A percentile compares a stretch with the other conserved stretches of the same genome.
These are phyloP conservation scores for Eupsittula cactorum DNA, from an alignment of 2,113 vertebrate genomes.

Conservation along the genomic window DNA sequence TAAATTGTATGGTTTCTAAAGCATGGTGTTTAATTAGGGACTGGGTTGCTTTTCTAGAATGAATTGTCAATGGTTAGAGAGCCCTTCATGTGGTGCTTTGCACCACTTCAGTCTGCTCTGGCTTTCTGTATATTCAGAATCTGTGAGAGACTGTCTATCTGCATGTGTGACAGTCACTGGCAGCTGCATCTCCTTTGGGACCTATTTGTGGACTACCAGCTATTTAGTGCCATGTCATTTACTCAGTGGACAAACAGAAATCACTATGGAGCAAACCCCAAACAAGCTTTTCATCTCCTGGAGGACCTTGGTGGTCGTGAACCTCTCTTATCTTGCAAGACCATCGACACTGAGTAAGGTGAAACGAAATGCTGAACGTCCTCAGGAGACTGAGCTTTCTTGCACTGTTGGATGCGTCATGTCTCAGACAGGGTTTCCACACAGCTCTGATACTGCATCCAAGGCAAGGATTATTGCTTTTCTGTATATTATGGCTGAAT, in stretches of 20 bases:
- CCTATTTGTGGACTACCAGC: neutral
- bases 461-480: neutral
- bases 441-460: neutral
- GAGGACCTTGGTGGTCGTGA: neutral
- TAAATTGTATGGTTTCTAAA: neutral
- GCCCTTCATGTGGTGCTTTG: neutral
- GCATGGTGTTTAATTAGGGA: neutral
- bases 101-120: neutral
- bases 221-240: neutral
- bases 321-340: neutral
- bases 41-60: neutral
- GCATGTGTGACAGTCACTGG: neutral
- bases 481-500: neutral
- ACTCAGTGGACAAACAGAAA: neutral
- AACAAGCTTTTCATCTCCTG: neutral
- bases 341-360: accelerated
- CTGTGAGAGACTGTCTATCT: neutral
- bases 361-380: neutral
- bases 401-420: accelerated
- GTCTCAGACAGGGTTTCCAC: neutral
- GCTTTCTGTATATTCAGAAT: neutral
- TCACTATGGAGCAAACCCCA: neutral
- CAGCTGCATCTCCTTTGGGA: neutral
- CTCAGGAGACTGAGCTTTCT: neutral
- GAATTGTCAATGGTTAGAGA: neutral